Evolutionary conservation across 1,140 invertebrate genomes (phyloP), one percentile per base, ranked within the genome.

Genomic region (Drosophila asahinai): DNA sequence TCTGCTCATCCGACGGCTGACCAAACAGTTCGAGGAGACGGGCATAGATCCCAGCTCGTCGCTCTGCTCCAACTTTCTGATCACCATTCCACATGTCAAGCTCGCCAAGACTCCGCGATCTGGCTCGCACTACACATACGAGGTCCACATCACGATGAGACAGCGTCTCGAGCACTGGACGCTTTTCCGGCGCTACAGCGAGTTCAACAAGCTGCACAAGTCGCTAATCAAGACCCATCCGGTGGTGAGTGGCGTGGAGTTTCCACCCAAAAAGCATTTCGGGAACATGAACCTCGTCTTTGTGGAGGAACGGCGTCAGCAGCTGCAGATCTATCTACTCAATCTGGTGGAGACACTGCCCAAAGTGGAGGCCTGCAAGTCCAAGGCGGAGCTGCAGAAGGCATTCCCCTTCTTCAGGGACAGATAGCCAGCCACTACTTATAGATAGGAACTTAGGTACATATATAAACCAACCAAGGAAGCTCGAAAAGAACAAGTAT

Each of bases 211-310:
- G 45, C 93, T 98, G 19, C 96, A 98, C 89, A 94, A 95, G 79
- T 94, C 96, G 61, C 92, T 97, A 45, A 96, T 97, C 77, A 97
- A 96, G 87, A 94, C 96, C 54, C 96, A 97, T 93, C 94, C 96
- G 11, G 93, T 95, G 30, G 94, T 97, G 27, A 94, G 94, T 14
- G 94, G 95, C 4, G 97, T 97, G 92, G 96, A 97, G 89, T 98
- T 98, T 94, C 97, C 97, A 12, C 97, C 97, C 14, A 98, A 98
- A 89, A 98, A 98, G 93, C 96, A 96, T 73, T 95, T 98, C 76
- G 97, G 97, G 33, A 97, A 97, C 93, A 98, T 97, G 95, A 96
- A 97, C 93, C 94, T 95, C 1, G 95, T 95, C 80, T 95, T 97
- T 89, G 97, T 97, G 6, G 97, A 97, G 92, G 95, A 96, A 63